Conservation (phyloP, 2,888 invertebrate genomes). For the Sisyra terminalis region DNA sequence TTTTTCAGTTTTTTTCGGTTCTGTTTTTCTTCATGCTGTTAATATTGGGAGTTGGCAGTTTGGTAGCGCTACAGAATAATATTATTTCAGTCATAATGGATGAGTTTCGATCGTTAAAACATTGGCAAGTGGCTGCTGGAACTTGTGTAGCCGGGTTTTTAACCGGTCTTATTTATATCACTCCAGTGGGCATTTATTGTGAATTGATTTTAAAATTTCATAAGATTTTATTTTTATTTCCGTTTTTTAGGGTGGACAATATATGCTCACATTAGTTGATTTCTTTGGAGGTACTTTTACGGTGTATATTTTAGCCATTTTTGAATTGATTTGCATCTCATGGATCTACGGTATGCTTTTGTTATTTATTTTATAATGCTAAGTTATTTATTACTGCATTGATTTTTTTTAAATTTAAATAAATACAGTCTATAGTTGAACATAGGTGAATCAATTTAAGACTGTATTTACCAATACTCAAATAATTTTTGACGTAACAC, state of each 20-base stretch:
- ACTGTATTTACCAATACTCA: too few species aligned
- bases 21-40: slow-evolving; percentile 35
- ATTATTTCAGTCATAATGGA: slow-evolving; percentile 28
- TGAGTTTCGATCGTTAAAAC: slow-evolving; percentile 25
- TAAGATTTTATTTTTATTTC: too few species aligned
- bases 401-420: too few species aligned
- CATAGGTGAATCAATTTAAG: too few species aligned
- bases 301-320: slow-evolving; percentile 28
- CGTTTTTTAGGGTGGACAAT: slow-evolving; percentile 27
- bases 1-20: slow-evolving; percentile 30
- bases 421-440: too few species aligned
- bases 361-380: too few species aligned
- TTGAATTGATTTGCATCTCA: slow-evolving; percentile 27
- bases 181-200: slow-evolving; percentile 22
- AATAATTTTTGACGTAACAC: too few species aligned
- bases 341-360: slow-evolving; percentile 27
- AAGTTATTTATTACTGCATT: too few species aligned
- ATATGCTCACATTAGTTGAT: slow-evolving; percentile 28
- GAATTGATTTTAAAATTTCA: too few species aligned
- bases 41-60: slow-evolving; percentile 33
- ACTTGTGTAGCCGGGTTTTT: slow-evolving; percentile 24
- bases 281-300: slow-evolving; percentile 29
- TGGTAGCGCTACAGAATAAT: slow-evolving; percentile 25
- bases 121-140: slow-evolving; percentile 23
- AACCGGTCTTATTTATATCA: slow-evolving; percentile 28